phyloP scores from a whole-genome alignment of 1,140 invertebrate genomes.

The Oryzaephilus surinamensis region DNA sequence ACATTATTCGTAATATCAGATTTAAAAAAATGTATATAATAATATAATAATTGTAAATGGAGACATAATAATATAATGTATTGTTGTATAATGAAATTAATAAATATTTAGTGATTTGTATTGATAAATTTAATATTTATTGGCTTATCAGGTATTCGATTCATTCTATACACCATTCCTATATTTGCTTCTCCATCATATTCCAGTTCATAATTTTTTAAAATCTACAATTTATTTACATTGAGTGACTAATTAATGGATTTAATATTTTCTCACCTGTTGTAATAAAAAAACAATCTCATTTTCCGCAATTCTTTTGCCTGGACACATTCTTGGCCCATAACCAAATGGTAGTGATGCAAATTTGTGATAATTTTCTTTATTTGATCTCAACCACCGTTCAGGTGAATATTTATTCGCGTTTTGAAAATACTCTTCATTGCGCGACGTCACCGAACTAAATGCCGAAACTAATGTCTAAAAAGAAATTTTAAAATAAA shows the following conservation, averaged over 20 bases:
- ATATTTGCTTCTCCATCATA: constrained; percentile 10
- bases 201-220: constrained; percentile 16
- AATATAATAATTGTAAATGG: constrained; percentile 17
- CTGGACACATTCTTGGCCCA: constrained; percentile 70
- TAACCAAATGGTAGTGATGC: constrained; percentile 70
- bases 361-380: constrained; percentile 45
- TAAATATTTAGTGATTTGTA: constrained; percentile 32
- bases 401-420: constrained; percentile 38
- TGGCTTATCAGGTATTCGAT: constrained; percentile 25
- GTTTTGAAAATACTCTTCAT: constrained; percentile 37
- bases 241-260: neutral
- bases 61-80: constrained; percentile 21
- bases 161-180: constrained; percentile 32
- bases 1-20: too few species aligned
- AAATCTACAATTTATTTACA: constrained; percentile 16
- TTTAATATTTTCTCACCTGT: constrained; percentile 31
- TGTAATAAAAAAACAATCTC: constrained; percentile 58
- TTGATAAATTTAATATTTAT: constrained; percentile 27
- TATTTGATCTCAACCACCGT: constrained; percentile 39
- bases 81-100: constrained; percentile 28
- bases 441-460: constrained; percentile 34
- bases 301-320: constrained; percentile 64
- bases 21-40: constrained; percentile 17
- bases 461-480: constrained; percentile 40
- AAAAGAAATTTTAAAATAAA: constrained; percentile 16